These are phyloP conservation scores for Zaprionus nigranus DNA, from an alignment of 1,140 invertebrate species.

Conservation along the genomic window DNA sequence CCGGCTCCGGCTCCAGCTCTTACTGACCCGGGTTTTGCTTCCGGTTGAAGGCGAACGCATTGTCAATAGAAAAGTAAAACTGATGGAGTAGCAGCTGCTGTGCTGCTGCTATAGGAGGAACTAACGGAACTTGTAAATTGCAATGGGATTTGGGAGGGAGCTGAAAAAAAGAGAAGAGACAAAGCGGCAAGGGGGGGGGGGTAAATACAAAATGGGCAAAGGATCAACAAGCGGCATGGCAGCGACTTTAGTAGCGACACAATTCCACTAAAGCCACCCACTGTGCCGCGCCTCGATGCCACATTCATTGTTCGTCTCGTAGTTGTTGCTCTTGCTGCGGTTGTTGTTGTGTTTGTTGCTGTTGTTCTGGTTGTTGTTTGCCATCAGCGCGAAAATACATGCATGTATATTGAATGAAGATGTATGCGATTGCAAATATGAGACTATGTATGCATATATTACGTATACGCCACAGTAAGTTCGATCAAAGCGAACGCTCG, in stretches of 20 bases:
- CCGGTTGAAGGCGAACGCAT: conserved; percentile 54
- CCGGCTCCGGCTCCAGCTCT: not conserved
- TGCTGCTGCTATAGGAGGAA: not conserved
- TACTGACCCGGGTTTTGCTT: not conserved
- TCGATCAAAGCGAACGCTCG: conserved; percentile 58
- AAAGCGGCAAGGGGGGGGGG: not conserved
- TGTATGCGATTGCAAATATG: conserved; percentile 54
- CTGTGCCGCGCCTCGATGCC: conserved; percentile 15
- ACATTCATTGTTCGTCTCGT: conserved; percentile 57
- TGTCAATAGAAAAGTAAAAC: conserved; percentile 44
- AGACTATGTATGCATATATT: conserved; percentile 63
- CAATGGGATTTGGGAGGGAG: conserved; percentile 36
- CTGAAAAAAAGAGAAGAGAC: conserved; percentile 2
- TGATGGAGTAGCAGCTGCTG: conserved; percentile 39
- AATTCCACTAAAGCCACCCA: conserved; percentile 25
- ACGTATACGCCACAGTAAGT: conserved; percentile 68
- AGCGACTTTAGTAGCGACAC: not conserved
- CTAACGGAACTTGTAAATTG: conserved; percentile 40
- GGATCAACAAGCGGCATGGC: conserved; percentile 5
- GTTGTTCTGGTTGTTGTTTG: conserved; percentile 23
- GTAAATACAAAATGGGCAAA: not conserved
- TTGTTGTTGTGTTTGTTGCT: not conserved
- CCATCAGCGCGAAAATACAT: conserved; percentile 61
- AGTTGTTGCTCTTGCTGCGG: conserved; percentile 22
- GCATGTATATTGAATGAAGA: conserved; percentile 67